Base-by-base conservation (phyloP, 2,888 invertebrate genomes). In the Rugalucina vietnamica region DNA sequence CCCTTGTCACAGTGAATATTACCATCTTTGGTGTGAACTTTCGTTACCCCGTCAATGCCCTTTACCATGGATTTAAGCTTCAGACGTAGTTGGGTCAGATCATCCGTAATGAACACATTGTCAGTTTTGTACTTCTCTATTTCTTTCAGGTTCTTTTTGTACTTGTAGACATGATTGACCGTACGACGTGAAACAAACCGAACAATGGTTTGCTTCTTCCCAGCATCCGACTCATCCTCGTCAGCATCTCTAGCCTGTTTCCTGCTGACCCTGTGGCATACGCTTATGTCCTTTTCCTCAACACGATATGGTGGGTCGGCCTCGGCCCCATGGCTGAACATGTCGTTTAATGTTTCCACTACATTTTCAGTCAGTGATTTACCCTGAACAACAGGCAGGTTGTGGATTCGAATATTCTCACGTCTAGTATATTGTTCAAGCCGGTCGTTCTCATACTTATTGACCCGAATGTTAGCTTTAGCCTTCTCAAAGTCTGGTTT, bases 371-470 rank as follows among this genome's bases (percentile, higher is more conserved):
- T 24, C 4, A 73, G 73, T 2, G 43, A 10, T 3, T 8, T 24
- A n/a, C 39, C 50, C n/a, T 32, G 21, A 27, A 5, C 1, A 8
- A 39, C 73, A 14, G 8, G n/a, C 14, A 73, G 27, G 39, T 8
- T 29, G 24, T 73, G 73, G 24, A 73, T 73, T 5, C 73, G 43
- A 14, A 73, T 73, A 27, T 73, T 73, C 29, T 73, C 73, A 36
- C 73, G 14, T 32, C 49, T 39, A 1, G 49, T 39, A 32, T 73
- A 73, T 29, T 73, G 73, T 73, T 73, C 24, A 21, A 43, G 27
- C 21, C 49, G 36, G 24, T 73, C 73, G 8, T 39, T 24, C 73
- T 73, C 27, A 10, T 73, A 73, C 43, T 43, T 43, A 18, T 43
- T 43, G 18, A 43, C 43, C 43, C 43, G 43, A 43, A 43, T 43